These are phyloP conservation scores for Aleiodes sp. DNA, from an alignment of 1,140 invertebrate genomes.

Conservation along the genomic window DNA sequence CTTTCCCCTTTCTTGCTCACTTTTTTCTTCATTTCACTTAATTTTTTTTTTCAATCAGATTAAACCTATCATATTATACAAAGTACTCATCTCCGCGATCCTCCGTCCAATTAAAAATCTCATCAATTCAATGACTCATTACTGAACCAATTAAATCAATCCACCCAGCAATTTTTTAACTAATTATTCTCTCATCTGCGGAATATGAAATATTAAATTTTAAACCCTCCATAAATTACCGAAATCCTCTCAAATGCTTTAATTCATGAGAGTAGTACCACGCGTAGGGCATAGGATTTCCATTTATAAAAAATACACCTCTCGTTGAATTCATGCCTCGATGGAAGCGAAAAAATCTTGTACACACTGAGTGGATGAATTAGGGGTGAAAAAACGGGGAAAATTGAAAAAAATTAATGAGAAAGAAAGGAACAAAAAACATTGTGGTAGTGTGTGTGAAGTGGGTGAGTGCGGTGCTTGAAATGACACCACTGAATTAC, in stretches of 20 bases:
- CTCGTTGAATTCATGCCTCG: background rate
- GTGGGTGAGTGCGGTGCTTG: slow-evolving; percentile 6
- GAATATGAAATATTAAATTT: background rate
- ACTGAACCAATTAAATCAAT: slow-evolving; percentile 10
- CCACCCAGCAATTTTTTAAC: background rate
- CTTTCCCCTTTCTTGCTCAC: no score
- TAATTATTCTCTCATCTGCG: background rate
- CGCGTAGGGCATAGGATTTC: slow-evolving; percentile 24
- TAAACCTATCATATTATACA: no score
- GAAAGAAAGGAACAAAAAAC: background rate
- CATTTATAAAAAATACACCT: slow-evolving; percentile 16
- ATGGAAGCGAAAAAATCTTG: slow-evolving; percentile 6
- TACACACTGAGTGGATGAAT: background rate
- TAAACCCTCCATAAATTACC: background rate
- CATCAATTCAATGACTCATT: background rate
- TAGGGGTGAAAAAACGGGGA: background rate
- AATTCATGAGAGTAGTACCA: slow-evolving; percentile 3
- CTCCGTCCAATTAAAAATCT: no score
- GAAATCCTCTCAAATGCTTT: background rate
- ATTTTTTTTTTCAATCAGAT: no score
- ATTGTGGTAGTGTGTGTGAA: background rate
- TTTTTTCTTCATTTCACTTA: no score
- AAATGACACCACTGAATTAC: slow-evolving; percentile 13
- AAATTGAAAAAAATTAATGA: slow-evolving; percentile 7
- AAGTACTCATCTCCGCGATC: no score